phyloP scores from a whole-genome alignment of 2,888 invertebrate genomes.

The Minunthozetes semirufus region DNA sequence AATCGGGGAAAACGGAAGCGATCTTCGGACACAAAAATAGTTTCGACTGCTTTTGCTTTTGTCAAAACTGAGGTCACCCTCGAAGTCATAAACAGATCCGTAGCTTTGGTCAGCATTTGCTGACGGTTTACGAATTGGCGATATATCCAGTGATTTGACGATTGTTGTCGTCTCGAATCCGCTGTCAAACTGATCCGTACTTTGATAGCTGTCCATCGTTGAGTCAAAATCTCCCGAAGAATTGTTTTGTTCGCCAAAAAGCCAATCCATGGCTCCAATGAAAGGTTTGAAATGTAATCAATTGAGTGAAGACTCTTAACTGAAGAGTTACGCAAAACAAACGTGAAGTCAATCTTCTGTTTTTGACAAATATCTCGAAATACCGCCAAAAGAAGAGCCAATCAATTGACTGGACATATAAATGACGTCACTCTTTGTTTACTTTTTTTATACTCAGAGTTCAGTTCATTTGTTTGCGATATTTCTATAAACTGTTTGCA shows the following conservation, averaged over 20 bases:
- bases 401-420: too few species aligned
- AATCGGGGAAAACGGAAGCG: neutral
- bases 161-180: neutral
- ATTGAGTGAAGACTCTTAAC: too few species aligned
- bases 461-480: too few species aligned
- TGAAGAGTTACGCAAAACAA: too few species aligned
- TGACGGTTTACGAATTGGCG: neutral
- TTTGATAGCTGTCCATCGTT: neutral
- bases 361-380: too few species aligned
- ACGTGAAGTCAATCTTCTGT: too few species aligned
- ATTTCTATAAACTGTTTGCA: too few species aligned
- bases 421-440: too few species aligned
- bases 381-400: too few species aligned
- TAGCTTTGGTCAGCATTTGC: neutral
- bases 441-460: too few species aligned
- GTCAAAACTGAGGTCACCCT: neutral
- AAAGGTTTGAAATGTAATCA: too few species aligned
- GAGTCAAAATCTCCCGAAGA: neutral
- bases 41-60: neutral
- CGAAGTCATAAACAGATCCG: neutral
- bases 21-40: neutral
- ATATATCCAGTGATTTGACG: neutral
- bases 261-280: neutral
- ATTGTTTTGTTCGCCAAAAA: neutral
- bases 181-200: neutral